Conservation (phyloP, 2,888 invertebrate genomes). For the Calameuta pallipes region DNA sequence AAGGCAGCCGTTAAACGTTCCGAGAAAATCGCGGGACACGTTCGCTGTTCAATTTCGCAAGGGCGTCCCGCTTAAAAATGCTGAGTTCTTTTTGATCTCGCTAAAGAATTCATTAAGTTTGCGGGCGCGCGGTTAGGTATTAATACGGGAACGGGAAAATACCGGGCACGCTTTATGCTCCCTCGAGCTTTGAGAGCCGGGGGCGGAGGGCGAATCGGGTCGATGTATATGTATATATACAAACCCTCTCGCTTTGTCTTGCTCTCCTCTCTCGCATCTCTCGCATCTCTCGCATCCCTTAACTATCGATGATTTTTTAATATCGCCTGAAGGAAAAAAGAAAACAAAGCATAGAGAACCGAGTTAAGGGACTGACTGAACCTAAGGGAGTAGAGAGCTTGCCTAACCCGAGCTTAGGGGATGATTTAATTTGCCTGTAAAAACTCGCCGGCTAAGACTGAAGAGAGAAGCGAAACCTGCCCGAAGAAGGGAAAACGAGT, state of each 20-base stretch:
- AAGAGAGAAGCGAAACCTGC: background rate
- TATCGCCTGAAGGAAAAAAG: background rate
- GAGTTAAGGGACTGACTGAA: no score
- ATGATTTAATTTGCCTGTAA: background rate
- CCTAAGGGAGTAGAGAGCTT: background rate
- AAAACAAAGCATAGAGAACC: no score
- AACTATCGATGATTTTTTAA: constrained; percentile 42
- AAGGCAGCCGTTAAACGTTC: constrained; percentile 53
- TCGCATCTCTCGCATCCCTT: constrained; percentile 21
- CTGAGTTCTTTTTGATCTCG: constrained; percentile 62
- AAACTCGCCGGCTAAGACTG: background rate
- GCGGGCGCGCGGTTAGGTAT: constrained; percentile 60
- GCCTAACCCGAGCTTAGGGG: background rate
- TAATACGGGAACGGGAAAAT: constrained; percentile 62
- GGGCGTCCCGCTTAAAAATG: constrained; percentile 29
- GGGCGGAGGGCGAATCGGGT: background rate
- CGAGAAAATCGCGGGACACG: constrained; percentile 46
- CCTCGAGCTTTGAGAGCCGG: constrained; percentile 23
- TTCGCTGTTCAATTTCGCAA: constrained; percentile 52
- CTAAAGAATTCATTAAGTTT: constrained; percentile 66
- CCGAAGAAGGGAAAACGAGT: background rate
- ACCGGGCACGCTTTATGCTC: constrained; percentile 58
- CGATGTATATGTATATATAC: background rate
- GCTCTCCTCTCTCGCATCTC: constrained; percentile 5
- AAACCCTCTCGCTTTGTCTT: background rate